A percentile compares a stretch with the other conserved stretches of the same genome.
Conservation (phyloP, 2,797 vertebrate species). For the Fistularia commersonii region DNA sequence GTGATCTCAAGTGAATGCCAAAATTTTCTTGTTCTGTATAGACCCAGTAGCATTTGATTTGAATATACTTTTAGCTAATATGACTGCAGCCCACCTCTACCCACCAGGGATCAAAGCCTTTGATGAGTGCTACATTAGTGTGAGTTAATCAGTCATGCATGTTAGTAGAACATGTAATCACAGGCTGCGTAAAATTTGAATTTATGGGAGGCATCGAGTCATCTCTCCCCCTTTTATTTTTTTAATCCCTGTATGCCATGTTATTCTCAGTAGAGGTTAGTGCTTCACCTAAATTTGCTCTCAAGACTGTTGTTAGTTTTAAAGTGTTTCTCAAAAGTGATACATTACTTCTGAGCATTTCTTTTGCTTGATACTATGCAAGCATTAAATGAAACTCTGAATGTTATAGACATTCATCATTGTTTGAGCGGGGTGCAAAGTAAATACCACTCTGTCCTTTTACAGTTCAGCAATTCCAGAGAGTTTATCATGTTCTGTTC, state of each 20-base stretch:
- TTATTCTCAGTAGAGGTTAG: slow-evolving; percentile 4
- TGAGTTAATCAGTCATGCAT: slow-evolving; percentile 60
- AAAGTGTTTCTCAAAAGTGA: background rate
- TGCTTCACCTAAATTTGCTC: background rate
- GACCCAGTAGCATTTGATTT: slow-evolving; percentile 14
- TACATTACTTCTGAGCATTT: no score
- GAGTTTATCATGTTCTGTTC: slow-evolving; percentile 12
- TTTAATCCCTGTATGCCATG: slow-evolving; percentile 9
- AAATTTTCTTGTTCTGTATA: slow-evolving; percentile 10
- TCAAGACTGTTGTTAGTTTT: background rate
- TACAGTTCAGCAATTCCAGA: slow-evolving; percentile 13
- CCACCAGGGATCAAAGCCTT: slow-evolving; percentile 31
- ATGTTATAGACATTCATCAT: no score
- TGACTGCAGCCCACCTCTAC: slow-evolving; percentile 26
- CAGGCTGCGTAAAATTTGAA: slow-evolving; percentile 53
- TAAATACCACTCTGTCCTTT: slow-evolving; percentile 8
- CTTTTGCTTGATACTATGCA: no score
- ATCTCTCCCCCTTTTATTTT: slow-evolving; percentile 49
- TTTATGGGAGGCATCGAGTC: slow-evolving; percentile 48
- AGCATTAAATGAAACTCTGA: no score
- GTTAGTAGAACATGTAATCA: slow-evolving; percentile 58
- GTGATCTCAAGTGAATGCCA: slow-evolving; percentile 16
- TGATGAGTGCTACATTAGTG: slow-evolving; percentile 52
- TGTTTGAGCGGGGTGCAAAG: background rate
- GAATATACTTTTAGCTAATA: slow-evolving; percentile 9